A percentile compares a stretch with the other conserved stretches of the same genome.
Conservation (phyloP, 2,113 vertebrate species). For the Marmota monax region DNA sequence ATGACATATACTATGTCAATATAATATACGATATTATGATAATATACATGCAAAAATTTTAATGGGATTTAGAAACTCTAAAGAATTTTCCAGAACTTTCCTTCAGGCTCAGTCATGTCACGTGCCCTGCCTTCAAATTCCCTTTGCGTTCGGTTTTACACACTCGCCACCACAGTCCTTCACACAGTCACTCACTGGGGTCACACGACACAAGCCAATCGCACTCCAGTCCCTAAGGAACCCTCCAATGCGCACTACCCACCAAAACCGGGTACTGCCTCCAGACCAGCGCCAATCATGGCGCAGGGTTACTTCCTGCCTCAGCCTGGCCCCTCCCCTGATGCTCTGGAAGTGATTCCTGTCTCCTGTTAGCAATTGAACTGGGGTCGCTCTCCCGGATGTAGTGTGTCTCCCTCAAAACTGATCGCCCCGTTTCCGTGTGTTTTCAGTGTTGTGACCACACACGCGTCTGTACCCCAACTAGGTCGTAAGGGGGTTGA, state of each 20-base stretch:
- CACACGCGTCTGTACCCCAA: neutral
- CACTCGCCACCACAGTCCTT: too few species aligned
- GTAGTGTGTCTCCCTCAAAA: rapidly evolving
- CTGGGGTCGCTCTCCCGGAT: rapidly evolving
- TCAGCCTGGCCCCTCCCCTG: rapidly evolving
- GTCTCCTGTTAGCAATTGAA: neutral
- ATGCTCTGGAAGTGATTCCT: neutral
- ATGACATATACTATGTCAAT: neutral
- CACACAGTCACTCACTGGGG: neutral
- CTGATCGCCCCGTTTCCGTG: rapidly evolving
- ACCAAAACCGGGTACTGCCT: rapidly evolving
- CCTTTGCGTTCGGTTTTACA: rapidly evolving
- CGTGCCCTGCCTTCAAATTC: neutral
- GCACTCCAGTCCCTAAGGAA: rapidly evolving
- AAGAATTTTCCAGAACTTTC: neutral
- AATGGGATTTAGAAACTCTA: neutral
- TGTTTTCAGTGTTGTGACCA: neutral
- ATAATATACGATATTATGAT: neutral
- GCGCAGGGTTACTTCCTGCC: neutral
- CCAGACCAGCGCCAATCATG: rapidly evolving
- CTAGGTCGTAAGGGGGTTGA: neutral
- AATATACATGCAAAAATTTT: neutral
- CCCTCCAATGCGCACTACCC: rapidly evolving
- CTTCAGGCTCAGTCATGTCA: too few species aligned
- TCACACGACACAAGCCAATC: rapidly evolving